These are phyloP conservation scores for Carcinoscorpius rotundicauda DNA, from an alignment of 1,140 invertebrate genomes.

Conservation along the genomic window DNA sequence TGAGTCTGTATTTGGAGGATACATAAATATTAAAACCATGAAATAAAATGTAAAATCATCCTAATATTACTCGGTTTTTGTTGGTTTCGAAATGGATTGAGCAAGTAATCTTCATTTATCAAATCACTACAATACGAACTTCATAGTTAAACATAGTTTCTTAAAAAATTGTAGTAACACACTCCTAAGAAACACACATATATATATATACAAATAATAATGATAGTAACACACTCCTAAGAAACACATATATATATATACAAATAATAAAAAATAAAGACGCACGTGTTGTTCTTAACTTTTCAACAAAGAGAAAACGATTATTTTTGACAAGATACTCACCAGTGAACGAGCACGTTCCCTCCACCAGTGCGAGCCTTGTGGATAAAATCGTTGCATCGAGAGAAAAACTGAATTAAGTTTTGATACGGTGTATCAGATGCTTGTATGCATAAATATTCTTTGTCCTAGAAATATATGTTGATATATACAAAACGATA, in stretches of 20 bases:
- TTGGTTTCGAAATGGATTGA: no score
- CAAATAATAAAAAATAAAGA: not conserved
- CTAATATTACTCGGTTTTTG: no score
- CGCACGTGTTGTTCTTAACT: no score
- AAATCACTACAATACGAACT: no score
- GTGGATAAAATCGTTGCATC: slow-evolving; percentile 94
- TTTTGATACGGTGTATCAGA: slow-evolving; percentile 88
- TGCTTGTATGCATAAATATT: slow-evolving; percentile 86
- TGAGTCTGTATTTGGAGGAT: no score
- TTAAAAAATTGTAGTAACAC: slow-evolving; percentile 16
- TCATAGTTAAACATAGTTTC: no score
- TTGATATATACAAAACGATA: not conserved
- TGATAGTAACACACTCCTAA: no score
- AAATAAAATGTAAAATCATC: no score
- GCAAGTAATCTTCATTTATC: no score
- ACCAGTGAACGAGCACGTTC: slow-evolving; percentile 92
- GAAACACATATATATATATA: no score
- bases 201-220: not conserved
- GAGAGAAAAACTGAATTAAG: slow-evolving; percentile 77
- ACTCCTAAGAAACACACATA: no score
- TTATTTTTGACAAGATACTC: slow-evolving; percentile 29
- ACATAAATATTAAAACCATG: no score
- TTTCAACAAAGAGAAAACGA: not conserved
- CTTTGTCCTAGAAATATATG: slow-evolving; percentile 36
- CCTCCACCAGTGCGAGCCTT: slow-evolving; percentile 72